Evolutionary conservation across 2,797 vertebrate genomes (phyloP).

Genomic region (Oreochromis mossambicus): DNA sequence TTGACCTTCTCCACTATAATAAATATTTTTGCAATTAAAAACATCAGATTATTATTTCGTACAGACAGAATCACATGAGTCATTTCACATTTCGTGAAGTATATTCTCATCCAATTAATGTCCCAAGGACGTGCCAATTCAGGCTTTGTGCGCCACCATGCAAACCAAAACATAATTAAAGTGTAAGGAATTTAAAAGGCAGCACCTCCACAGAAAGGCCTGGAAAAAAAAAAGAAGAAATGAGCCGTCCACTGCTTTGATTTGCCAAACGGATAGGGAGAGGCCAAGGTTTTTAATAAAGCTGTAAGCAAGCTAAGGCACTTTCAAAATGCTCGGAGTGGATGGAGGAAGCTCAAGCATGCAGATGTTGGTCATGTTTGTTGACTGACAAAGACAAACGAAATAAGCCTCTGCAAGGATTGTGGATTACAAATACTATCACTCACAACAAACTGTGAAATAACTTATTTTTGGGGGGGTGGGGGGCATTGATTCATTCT

Average conservation of each 20-base stretch:
- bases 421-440: background rate
- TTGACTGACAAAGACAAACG: background rate
- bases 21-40: background rate
- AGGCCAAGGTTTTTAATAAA: conserved; percentile 37
- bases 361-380: background rate
- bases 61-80: background rate
- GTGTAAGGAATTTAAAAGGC: conserved; percentile 13
- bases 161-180: conserved; percentile 1
- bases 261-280: background rate
- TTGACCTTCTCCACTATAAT: background rate
- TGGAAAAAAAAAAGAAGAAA: background rate
- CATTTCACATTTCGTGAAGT: background rate
- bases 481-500: background rate
- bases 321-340: background rate
- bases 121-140: conserved; percentile 12
- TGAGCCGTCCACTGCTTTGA: conserved; percentile 8
- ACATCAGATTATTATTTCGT: conserved; percentile 2
- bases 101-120: conserved; percentile 30
- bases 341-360: background rate
- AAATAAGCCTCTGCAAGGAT: background rate
- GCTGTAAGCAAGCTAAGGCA: background rate
- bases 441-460: background rate
- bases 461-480: background rate
- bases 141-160: background rate
- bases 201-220: background rate